Evolutionary conservation across 1,140 invertebrate species (phyloP).

Genomic region (Temnothorax longispinosus): DNA sequence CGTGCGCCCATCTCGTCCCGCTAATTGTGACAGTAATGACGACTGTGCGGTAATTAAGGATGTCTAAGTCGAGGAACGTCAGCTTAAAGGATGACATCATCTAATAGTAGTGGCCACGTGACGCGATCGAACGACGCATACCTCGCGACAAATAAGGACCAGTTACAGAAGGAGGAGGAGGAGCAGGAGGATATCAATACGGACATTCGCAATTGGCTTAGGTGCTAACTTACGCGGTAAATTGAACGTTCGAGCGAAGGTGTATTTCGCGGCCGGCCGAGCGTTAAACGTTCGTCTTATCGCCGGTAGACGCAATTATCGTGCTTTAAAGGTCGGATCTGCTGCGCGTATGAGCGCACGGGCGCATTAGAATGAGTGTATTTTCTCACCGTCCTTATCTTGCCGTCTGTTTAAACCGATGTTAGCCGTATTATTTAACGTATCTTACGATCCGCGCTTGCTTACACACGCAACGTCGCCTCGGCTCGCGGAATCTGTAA

Average conservation of each 20-base stretch:
- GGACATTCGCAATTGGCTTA: neutral
- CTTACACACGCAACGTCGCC: no score
- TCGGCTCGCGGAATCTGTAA: no score
- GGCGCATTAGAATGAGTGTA: neutral
- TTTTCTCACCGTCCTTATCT: conserved; percentile 31
- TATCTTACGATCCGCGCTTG: neutral
- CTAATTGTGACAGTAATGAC: conserved; percentile 66
- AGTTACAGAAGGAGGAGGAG: neutral
- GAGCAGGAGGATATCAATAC: neutral
- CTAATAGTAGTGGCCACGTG: conserved; percentile 42
- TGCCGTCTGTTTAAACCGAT: neutral
- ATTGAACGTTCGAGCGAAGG: conserved; percentile 2
- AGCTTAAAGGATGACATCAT: conserved; percentile 52
- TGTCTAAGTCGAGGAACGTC: conserved; percentile 31
- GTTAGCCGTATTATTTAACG: neutral
- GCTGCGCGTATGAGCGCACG: neutral
- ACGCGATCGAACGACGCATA: conserved; percentile 51
- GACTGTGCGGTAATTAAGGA: conserved; percentile 51
- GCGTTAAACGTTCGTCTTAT: conserved; percentile 23
- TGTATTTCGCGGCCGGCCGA: conserved; percentile 25
- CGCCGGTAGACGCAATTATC: conserved; percentile 29
- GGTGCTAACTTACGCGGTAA: conserved; percentile 46
- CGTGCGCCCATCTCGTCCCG: conserved; percentile 29
- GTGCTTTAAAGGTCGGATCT: neutral
- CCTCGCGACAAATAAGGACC: conserved; percentile 31